A percentile compares a stretch with the other conserved stretches of the same genome.
Conservation (phyloP, 2,113 vertebrate species). For the Parus major region DNA sequence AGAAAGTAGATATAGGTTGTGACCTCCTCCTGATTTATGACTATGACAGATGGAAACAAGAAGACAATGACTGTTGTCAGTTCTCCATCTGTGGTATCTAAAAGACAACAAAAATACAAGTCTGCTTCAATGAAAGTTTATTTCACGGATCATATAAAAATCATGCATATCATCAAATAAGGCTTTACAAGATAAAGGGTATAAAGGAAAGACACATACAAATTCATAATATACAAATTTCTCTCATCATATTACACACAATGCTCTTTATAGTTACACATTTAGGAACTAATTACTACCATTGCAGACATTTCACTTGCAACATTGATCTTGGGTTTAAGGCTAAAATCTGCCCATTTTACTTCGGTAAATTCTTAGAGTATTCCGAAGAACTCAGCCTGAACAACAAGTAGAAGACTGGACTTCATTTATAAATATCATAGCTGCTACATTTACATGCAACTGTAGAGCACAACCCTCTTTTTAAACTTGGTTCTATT, state of each 20-base stretch:
- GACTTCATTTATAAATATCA: background rate
- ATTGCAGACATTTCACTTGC: background rate
- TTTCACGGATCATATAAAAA: constrained; percentile 2
- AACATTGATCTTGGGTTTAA: background rate
- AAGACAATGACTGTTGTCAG: background rate
- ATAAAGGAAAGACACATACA: background rate
- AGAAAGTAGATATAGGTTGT: background rate
- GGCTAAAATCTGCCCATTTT: background rate
- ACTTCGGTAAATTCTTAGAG: background rate
- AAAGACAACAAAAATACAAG: background rate
- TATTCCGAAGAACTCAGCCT: background rate
- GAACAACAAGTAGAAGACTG: background rate
- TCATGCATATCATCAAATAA: background rate
- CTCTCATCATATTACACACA: background rate
- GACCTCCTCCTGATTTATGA: background rate
- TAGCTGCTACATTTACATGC: background rate
- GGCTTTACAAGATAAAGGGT: background rate
- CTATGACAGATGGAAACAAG: background rate
- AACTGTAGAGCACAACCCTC: background rate
- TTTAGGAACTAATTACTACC: background rate
- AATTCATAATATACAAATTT: background rate
- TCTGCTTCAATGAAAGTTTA: constrained; percentile 13
- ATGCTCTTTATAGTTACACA: background rate
- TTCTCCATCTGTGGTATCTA: background rate
- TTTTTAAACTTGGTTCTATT: background rate